Evolutionary conservation across 37 sponge, comb jelly and placozoan species (phyloP).

Genomic region (Theonella swinhoei): DNA sequence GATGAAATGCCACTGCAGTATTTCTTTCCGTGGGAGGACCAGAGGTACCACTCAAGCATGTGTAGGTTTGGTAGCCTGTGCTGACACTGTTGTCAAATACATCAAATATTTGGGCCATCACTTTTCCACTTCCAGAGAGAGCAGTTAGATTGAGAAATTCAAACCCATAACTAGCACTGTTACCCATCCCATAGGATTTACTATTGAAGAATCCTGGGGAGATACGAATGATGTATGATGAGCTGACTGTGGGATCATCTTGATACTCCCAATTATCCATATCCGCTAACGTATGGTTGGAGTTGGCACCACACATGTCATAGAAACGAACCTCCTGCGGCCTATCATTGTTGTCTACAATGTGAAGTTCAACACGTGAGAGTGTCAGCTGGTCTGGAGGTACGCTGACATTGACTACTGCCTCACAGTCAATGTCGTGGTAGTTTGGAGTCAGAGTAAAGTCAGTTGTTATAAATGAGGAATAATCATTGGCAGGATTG

Average conservation of each 20-base stretch:
- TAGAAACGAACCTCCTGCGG: neutral
- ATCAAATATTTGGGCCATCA: slow-evolving; percentile 3
- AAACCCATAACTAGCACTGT: neutral
- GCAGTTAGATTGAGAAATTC: neutral
- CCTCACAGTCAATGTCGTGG: neutral
- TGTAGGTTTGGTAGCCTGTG: neutral
- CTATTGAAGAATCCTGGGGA: neutral
- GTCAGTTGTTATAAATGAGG: neutral
- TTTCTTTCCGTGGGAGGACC: too few species aligned
- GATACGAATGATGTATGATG: neutral
- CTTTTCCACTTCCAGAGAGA: neutral
- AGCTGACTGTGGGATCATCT: neutral
- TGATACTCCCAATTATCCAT: neutral
- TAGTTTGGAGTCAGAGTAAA: neutral
- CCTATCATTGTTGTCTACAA: neutral
- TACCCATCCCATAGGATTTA: neutral
- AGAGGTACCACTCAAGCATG: too few species aligned
- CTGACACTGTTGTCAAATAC: neutral
- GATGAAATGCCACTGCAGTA: too few species aligned
- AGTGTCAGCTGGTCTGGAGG: slow-evolving; percentile 7
- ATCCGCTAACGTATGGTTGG: neutral
- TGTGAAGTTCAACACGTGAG: slow-evolving; percentile 7
- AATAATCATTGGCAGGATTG: neutral
- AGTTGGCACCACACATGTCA: neutral
- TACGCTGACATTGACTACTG: slow-evolving; percentile 7